Evolutionary conservation across 1,140 invertebrate genomes (phyloP).

Genomic region (Platyura marginata): DNA sequence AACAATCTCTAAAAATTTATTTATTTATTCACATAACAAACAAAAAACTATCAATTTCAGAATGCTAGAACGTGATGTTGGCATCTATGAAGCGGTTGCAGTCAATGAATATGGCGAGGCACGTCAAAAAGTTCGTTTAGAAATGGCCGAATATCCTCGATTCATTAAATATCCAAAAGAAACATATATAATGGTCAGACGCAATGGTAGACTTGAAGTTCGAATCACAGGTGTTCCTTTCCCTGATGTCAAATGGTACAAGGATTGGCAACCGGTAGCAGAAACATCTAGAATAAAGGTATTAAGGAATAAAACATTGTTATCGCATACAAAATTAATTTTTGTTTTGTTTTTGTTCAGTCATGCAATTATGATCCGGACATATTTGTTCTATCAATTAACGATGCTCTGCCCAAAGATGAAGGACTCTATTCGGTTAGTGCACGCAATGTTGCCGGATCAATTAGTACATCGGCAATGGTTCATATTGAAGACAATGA

Average conservation of each 20-base stretch:
- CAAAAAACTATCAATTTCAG: constrained; percentile 24
- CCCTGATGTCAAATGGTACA: constrained; percentile 94
- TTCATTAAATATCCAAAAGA: constrained; percentile 79
- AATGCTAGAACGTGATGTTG: constrained; percentile 80
- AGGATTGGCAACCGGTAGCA: constrained; percentile 83
- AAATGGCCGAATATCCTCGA: constrained; percentile 79
- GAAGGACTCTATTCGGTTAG: constrained; percentile 86
- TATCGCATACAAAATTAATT: constrained; percentile 3
- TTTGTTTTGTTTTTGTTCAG: too few species aligned
- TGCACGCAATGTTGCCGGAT: constrained; percentile 82
- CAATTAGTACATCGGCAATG: constrained; percentile 74
- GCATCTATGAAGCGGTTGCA: constrained; percentile 82
- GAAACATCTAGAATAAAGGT: constrained; percentile 62
- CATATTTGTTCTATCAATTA: constrained; percentile 60
- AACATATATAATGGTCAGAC: constrained; percentile 51
- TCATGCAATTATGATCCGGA: constrained; percentile 72
- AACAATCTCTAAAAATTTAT: constrained; percentile 59
- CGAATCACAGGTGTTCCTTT: constrained; percentile 78
- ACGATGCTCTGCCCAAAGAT: constrained; percentile 74
- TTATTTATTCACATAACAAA: neutral
- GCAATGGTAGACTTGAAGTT: constrained; percentile 60
- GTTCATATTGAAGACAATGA: constrained; percentile 80
- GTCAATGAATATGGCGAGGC: constrained; percentile 84
- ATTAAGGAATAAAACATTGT: too few species aligned
- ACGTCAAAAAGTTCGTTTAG: constrained; percentile 60